These are phyloP conservation scores for Enoplosus armatus DNA, from an alignment of 2,797 vertebrate species.

Conservation along the genomic window DNA sequence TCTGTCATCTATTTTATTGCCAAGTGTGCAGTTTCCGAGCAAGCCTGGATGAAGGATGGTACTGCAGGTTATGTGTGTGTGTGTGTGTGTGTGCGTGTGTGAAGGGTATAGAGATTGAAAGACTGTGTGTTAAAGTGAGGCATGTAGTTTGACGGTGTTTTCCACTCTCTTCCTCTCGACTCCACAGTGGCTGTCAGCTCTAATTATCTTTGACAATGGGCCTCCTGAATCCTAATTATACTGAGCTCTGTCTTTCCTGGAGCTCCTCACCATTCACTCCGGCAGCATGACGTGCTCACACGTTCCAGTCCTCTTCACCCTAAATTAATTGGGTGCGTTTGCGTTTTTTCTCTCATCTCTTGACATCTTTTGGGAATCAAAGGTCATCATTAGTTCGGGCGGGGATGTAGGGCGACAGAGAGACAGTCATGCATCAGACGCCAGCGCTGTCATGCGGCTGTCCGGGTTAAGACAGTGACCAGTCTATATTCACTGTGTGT, in stretches of 20 bases:
- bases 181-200: conserved; percentile 81
- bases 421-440: conserved; percentile 73
- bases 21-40: conserved; percentile 60
- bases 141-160: conserved; percentile 76
- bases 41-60: conserved; percentile 67
- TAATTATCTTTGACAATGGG: conserved; percentile 83
- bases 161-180: conserved; percentile 67
- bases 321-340: conserved; percentile 79
- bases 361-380: conserved; percentile 82
- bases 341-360: conserved; percentile 65
- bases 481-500: conserved; percentile 42
- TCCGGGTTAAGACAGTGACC: conserved; percentile 59
- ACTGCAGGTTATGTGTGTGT: conserved; percentile 33
- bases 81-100: conserved; percentile 6
- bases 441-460: conserved; percentile 70
- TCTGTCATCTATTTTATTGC: conserved; percentile 76
- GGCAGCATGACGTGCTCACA: conserved; percentile 72
- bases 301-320: conserved; percentile 71
- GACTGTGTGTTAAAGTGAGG: conserved; percentile 70
- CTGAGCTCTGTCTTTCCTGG: conserved; percentile 74
- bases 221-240: conserved; percentile 83
- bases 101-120: conserved; percentile 29
- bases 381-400: conserved; percentile 80
- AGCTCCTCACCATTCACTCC: conserved; percentile 74
- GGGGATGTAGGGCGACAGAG: conserved; percentile 68